Conservation (phyloP, 2,113 vertebrate species). For the Psilopsiagon aymara region DNA sequence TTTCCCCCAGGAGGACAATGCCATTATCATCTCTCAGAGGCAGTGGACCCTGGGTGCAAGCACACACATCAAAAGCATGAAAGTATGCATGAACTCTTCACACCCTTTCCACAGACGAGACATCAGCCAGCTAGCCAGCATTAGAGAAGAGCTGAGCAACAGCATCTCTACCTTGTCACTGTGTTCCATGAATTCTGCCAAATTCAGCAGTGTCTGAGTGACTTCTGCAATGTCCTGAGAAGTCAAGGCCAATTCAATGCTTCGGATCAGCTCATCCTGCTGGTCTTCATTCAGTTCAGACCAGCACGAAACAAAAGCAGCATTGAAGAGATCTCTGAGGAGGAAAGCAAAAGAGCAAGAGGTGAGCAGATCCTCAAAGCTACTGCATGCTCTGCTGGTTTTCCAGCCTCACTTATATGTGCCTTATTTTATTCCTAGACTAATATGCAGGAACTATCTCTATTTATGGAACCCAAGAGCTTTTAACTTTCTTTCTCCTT, state of each 20-base stretch:
- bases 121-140: background rate
- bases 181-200: constrained; percentile 99
- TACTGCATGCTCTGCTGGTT: background rate
- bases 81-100: background rate
- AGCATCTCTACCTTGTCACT: constrained; percentile 90
- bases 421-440: background rate
- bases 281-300: constrained; percentile 97
- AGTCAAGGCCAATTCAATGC: constrained; percentile 94
- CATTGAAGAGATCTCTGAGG: constrained; percentile 94
- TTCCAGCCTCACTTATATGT: background rate
- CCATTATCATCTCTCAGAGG: constrained; percentile 96
- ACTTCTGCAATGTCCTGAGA: constrained; percentile 98
- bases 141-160: background rate
- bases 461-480: background rate
- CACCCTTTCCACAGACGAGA: background rate
- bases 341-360: background rate
- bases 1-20: constrained; percentile 93
- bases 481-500: background rate
- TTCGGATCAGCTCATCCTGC: constrained; percentile 97
- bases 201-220: constrained; percentile 95
- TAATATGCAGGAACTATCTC: background rate
- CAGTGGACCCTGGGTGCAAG: constrained; percentile 85
- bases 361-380: background rate
- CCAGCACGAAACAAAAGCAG: constrained; percentile 98
- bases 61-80: background rate